These are phyloP conservation scores for Poliocrania exsul DNA, from an alignment of 2,797 vertebrate species.

Conservation along the genomic window DNA sequence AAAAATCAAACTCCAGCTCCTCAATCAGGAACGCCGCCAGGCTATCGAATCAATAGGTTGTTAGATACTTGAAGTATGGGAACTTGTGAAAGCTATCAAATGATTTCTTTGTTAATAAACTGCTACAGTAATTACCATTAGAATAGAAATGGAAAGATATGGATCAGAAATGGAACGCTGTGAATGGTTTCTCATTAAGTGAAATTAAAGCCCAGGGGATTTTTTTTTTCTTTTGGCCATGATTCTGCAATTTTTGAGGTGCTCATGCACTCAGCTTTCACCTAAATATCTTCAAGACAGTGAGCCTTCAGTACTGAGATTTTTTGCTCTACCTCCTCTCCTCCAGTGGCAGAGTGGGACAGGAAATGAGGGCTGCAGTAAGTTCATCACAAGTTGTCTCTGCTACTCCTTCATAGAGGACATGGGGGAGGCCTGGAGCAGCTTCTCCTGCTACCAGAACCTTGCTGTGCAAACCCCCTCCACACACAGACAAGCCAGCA, in stretches of 20 bases:
- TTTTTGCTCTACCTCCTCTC: not conserved
- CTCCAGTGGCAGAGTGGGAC: not conserved
- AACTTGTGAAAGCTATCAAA: slow-evolving; percentile 55
- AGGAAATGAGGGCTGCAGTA: not conserved
- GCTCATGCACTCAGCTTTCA: not conserved
- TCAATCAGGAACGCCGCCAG: slow-evolving; percentile 28
- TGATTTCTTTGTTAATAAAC: slow-evolving; percentile 65
- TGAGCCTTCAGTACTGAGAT: not conserved
- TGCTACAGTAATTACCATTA: slow-evolving; percentile 56
- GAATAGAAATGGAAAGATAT: slow-evolving; percentile 45
- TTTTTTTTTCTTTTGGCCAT: not conserved
- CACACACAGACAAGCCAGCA: not conserved
- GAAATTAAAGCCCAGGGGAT: slow-evolving; percentile 8
- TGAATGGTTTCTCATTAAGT: slow-evolving; percentile 48
- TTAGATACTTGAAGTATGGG: slow-evolving; percentile 52
- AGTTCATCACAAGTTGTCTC: not conserved
- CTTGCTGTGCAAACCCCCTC: not conserved
- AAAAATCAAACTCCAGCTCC: not conserved
- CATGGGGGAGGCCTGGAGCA: not conserved
- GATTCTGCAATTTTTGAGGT: not conserved
- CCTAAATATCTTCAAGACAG: not conserved
- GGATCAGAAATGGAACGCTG: slow-evolving; percentile 40
- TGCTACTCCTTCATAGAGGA: not conserved
- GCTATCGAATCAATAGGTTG: slow-evolving; percentile 54
- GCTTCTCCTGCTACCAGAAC: not conserved